These are phyloP conservation scores for Pollenia angustigena DNA, from an alignment of 2,888 invertebrate genomes.

Conservation along the genomic window DNA sequence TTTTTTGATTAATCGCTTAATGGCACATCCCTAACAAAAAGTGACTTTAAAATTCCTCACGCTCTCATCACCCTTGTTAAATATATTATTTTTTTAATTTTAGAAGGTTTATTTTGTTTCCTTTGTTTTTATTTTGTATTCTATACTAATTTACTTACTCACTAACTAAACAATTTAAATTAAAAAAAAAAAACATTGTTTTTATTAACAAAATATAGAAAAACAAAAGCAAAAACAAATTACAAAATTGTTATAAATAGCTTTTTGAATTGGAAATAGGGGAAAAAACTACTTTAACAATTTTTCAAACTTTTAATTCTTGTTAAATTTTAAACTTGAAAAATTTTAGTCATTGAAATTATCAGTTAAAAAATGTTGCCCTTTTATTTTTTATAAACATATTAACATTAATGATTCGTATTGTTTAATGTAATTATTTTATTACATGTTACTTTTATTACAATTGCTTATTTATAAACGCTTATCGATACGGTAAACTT, in stretches of 20 bases:
- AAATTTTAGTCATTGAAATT: neutral
- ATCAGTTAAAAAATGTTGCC: neutral
- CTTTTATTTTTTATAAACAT: neutral
- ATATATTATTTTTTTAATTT: constrained; percentile 6
- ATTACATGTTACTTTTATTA: constrained; percentile 5
- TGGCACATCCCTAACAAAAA: neutral
- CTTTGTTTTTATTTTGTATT: constrained; percentile 35
- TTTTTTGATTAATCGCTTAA: too few species aligned
- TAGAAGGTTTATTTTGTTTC: constrained; percentile 36
- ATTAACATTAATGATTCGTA: neutral
- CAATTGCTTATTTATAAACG: neutral
- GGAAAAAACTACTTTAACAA: neutral
- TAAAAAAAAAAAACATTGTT: neutral
- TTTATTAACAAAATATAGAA: neutral
- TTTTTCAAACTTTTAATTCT: constrained; percentile 15
- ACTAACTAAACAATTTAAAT: neutral
- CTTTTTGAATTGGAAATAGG: neutral
- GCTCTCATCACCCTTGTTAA: neutral
- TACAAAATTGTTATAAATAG: constrained; percentile 34
- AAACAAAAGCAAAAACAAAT: neutral
- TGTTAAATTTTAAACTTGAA: constrained; percentile 1
- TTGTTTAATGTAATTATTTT: constrained; percentile 26
- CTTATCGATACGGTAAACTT: neutral
- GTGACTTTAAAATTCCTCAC: neutral
- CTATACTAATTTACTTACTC: constrained; percentile 1